These are phyloP conservation scores for Melanerpes formicivorus DNA, from an alignment of 2,113 vertebrate species.

Conservation along the genomic window DNA sequence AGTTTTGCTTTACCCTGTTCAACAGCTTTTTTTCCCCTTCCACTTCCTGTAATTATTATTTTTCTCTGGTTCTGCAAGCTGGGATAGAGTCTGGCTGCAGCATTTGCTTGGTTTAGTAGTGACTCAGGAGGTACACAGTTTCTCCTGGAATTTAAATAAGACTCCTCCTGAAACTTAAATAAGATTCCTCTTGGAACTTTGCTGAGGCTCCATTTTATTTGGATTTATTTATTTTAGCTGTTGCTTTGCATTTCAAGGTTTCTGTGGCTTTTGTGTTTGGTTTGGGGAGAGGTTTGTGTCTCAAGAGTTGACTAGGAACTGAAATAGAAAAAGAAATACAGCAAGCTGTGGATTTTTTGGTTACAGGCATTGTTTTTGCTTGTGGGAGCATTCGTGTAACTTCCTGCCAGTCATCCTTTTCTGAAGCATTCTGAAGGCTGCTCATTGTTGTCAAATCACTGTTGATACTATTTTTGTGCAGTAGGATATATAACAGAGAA, in stretches of 20 bases:
- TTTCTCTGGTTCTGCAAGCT: not conserved
- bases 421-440: not conserved
- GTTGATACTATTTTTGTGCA: not conserved
- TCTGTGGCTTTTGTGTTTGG: not conserved
- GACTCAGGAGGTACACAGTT: not conserved
- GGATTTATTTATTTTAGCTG: slow-evolving; percentile 6
- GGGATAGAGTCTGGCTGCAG: not conserved
- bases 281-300: not conserved
- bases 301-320: not conserved
- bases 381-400: not conserved
- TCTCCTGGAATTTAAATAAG: not conserved
- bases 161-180: not conserved
- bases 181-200: not conserved
- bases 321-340: not conserved
- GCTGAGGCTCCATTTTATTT: not conserved
- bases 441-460: not conserved
- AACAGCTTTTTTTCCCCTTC: not conserved
- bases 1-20: not conserved
- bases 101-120: not conserved
- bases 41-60: not conserved
- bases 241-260: not conserved
- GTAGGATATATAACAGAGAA: not conserved
- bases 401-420: not conserved
- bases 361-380: slow-evolving; percentile 8
- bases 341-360: not conserved